Conservation (phyloP, 2,797 vertebrate species). For the Merluccius polli region DNA sequence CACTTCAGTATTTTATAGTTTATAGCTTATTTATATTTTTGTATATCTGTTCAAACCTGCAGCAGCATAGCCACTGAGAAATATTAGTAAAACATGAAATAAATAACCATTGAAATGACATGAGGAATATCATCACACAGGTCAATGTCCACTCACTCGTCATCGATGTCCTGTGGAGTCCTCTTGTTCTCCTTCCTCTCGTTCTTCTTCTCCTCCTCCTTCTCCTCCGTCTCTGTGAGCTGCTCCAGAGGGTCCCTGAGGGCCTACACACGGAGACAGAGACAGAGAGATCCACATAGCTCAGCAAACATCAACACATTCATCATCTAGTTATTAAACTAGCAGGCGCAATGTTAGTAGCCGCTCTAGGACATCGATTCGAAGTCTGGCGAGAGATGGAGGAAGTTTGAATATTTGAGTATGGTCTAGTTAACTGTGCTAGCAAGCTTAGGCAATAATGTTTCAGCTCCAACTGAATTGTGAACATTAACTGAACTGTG, state of each 20-base stretch:
- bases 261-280: conserved; percentile 47
- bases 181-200: conserved; percentile 50
- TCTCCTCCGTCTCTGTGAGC: conserved; percentile 48
- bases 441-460: no score
- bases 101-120: neutral
- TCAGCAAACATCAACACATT: neutral
- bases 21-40: neutral
- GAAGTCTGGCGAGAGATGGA: neutral
- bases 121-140: neutral
- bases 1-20: neutral
- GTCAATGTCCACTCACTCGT: conserved; percentile 60
- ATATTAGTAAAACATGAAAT: neutral
- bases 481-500: no score
- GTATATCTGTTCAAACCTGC: neutral
- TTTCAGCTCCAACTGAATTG: no score
- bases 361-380: no score
- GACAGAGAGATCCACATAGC: neutral
- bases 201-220: conserved; percentile 52
- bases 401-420: neutral
- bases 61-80: neutral
- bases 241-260: conserved; percentile 75
- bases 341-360: neutral
- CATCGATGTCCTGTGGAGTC: conserved; percentile 57
- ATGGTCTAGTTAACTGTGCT: neutral
- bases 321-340: neutral